phyloP scores from a whole-genome alignment of 2,888 invertebrate genomes.

The Tachystola acroxantha region DNA sequence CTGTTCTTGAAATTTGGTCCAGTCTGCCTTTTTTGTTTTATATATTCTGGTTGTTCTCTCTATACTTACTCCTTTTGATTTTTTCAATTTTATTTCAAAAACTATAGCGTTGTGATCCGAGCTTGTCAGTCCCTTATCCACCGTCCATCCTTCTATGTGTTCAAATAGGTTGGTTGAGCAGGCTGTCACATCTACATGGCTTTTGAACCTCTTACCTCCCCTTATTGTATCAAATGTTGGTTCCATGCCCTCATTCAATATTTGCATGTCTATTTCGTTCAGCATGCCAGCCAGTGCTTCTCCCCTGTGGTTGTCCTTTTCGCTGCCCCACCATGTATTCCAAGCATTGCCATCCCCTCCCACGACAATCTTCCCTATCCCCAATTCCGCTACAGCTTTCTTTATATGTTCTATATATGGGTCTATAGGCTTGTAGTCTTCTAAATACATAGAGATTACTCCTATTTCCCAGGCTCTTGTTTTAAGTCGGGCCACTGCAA shows the following conservation, averaged over 20 bases:
- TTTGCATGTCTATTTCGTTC: constrained; percentile 8
- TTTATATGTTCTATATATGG: constrained; percentile 6
- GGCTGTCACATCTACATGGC: constrained; percentile 12
- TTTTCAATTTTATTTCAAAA: constrained; percentile 1
- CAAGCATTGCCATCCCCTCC: constrained; percentile 19
- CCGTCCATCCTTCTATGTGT: constrained; percentile 6
- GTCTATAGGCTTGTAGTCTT: constrained; percentile 4
- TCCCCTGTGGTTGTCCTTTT: constrained; percentile 12
- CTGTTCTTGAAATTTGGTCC: constrained; percentile 6
- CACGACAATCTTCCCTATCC: constrained; percentile 11
- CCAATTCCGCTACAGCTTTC: not conserved
- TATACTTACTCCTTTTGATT: not conserved
- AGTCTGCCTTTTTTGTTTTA: constrained; percentile 8
- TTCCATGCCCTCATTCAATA: constrained; percentile 5
- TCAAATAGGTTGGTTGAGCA: constrained; percentile 6
- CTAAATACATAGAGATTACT: constrained; percentile 6
- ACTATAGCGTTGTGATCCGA: constrained; percentile 11
- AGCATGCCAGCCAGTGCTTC: constrained; percentile 4
- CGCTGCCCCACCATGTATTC: constrained; percentile 19
- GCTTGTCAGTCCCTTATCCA: constrained; percentile 1
- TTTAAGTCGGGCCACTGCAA: not conserved
- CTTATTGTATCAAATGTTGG: constrained; percentile 13
- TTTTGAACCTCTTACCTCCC: constrained; percentile 11
- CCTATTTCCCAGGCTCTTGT: constrained; percentile 4
- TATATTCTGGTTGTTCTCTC: constrained; percentile 6